These are phyloP conservation scores for Ammodramus savannarum DNA, from an alignment of 2,113 vertebrate genomes.

Conservation along the genomic window DNA sequence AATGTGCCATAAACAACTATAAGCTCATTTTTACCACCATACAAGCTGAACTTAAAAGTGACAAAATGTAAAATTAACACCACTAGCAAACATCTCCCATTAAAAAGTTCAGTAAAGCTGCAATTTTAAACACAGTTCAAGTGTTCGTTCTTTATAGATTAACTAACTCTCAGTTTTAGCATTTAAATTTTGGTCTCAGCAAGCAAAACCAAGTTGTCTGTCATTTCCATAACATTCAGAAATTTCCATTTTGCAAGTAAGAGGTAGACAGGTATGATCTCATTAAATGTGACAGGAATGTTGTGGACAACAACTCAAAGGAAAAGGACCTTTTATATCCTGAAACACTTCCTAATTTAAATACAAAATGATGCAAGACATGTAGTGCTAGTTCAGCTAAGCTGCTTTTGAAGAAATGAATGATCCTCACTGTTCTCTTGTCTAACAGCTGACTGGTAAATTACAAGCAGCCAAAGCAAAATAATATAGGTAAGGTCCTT, in stretches of 20 bases:
- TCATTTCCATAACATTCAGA: not conserved
- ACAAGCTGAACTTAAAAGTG: not conserved
- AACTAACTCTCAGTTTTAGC: not conserved
- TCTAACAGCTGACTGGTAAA: conserved; percentile 39
- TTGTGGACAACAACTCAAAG: not conserved
- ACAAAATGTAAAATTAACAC: not conserved
- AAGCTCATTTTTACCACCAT: not conserved
- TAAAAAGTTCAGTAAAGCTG: not conserved
- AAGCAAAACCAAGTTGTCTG: not conserved
- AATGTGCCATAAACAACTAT: not conserved
- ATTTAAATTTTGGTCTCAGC: not conserved
- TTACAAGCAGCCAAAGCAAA: conserved; percentile 6
- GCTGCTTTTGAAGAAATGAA: conserved; percentile 57
- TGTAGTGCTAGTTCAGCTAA: conserved; percentile 12
- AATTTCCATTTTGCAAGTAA: not conserved
- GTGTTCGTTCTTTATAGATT: not conserved
- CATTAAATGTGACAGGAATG: not conserved
- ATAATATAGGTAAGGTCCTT: conserved; percentile 22
- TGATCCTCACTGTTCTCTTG: conserved; percentile 45
- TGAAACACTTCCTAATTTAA: not conserved
- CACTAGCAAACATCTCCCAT: not conserved
- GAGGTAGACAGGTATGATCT: not conserved
- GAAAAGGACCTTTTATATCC: not conserved
- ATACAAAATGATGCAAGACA: conserved; percentile 38
- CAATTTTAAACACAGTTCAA: not conserved